Evolutionary conservation across 2,888 invertebrate species (phyloP).

Genomic region (Dynastes tityus): DNA sequence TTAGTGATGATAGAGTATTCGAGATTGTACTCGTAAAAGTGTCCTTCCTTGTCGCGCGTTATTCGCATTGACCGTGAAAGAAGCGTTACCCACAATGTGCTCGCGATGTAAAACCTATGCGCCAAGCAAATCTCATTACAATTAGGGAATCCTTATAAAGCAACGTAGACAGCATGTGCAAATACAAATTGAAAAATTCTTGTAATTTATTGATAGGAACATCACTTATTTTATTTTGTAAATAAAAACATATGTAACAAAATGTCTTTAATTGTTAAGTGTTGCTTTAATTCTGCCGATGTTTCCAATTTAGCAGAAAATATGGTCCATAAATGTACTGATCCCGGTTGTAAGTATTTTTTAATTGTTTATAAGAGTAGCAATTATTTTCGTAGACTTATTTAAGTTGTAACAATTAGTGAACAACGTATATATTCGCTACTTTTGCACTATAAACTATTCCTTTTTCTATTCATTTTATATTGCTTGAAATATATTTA

Average conservation of each 20-base stretch:
- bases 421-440: too few relatives aligned
- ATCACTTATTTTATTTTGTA: conserved; percentile 9
- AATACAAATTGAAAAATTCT: background rate
- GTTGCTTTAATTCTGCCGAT: conserved; percentile 85
- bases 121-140: conserved; percentile 14
- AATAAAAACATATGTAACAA: conserved; percentile 32
- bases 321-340: conserved; percentile 85
- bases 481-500: too few relatives aligned
- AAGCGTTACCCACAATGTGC: conserved; percentile 12
- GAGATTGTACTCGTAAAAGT: conserved; percentile 26
- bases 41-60: background rate
- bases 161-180: conserved; percentile 7
- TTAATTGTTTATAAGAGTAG: background rate
- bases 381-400: too few relatives aligned
- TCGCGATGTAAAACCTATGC: background rate
- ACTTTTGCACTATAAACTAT: too few relatives aligned
- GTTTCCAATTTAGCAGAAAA: conserved; percentile 83
- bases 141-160: conserved; percentile 30
- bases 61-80: conserved; percentile 19
- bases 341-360: conserved; percentile 84
- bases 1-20: conserved; percentile 41
- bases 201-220: background rate
- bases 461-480: too few relatives aligned
- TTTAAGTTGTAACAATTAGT: too few relatives aligned
- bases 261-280: conserved; percentile 81